Conservation (phyloP, 30 jellyfish, hydroid and myxozoan species). For the Chrysaora quinquecirrha region DNA sequence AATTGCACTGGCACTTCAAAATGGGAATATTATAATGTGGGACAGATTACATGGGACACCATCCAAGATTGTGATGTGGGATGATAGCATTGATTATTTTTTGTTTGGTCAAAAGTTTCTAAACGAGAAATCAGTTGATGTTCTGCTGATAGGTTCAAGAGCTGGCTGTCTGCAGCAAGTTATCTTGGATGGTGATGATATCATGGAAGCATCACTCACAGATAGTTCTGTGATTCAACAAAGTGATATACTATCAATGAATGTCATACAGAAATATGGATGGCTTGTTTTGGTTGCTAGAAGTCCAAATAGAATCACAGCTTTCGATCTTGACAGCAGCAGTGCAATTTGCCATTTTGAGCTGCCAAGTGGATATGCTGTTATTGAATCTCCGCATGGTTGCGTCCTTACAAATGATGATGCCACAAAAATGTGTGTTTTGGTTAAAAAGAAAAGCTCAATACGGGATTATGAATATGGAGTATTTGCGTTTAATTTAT, state of each 20-base stretch:
- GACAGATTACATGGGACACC: slow-evolving; percentile 31
- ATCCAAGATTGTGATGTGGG: slow-evolving; percentile 21
- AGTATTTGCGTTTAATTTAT: slow-evolving; percentile 8
- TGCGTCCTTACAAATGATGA: slow-evolving; percentile 11
- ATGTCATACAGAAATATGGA: background rate
- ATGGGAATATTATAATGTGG: slow-evolving; percentile 30
- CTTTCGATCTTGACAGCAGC: slow-evolving; percentile 20
- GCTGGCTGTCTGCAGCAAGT: slow-evolving; percentile 20
- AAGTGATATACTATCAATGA: background rate
- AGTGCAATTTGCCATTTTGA: slow-evolving; percentile 40
- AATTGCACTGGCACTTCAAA: slow-evolving; percentile 33
- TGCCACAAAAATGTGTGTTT: slow-evolving; percentile 17
- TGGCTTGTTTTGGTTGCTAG: slow-evolving; percentile 50
- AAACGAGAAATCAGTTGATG: background rate
- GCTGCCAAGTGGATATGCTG: slow-evolving; percentile 26
- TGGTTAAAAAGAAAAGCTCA: slow-evolving; percentile 7
- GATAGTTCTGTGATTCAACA: slow-evolving; percentile 31
- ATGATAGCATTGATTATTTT: slow-evolving; percentile 3
- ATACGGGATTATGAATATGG: slow-evolving; percentile 7
- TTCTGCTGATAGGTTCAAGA: slow-evolving; percentile 15
- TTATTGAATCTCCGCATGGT: background rate
- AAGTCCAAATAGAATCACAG: slow-evolving; percentile 31
- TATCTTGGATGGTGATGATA: background rate
- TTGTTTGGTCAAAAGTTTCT: slow-evolving; percentile 25
- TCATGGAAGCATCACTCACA: background rate